Percentiles rank a stretch among this genome's conserved stretches.
Evolutionary conservation across 1,140 invertebrate species (phyloP).

Genomic region (Megathymus violae): DNA sequence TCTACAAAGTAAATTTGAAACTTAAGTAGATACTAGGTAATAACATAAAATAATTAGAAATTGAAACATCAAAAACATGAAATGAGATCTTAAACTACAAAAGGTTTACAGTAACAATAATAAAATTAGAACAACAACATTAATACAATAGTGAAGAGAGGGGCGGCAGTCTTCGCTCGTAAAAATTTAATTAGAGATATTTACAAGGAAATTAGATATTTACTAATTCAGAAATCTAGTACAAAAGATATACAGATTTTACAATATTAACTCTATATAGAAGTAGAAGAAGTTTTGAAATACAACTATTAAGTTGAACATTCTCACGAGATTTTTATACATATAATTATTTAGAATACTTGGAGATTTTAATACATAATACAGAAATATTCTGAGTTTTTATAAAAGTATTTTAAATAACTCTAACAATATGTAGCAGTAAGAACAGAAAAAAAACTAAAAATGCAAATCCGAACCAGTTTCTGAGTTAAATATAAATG

Average conservation of each 20-base stretch:
- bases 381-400: neutral
- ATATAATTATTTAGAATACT: neutral
- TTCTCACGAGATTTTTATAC: neutral
- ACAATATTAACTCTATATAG: constrained; percentile 19
- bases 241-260: constrained; percentile 16
- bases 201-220: constrained; percentile 16
- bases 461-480: neutral
- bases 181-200: constrained; percentile 34
- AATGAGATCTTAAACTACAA: constrained; percentile 22
- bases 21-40: constrained; percentile 4
- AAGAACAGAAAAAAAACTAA: constrained; percentile 6
- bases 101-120: constrained; percentile 35
- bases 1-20: constrained; percentile 24
- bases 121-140: constrained; percentile 67
- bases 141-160: constrained; percentile 81
- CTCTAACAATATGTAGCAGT: neutral
- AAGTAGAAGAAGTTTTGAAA: constrained; percentile 21
- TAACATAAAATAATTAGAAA: neutral
- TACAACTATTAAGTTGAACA: neutral
- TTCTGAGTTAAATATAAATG: constrained; percentile 9
- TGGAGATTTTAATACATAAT: neutral
- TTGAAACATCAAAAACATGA: constrained; percentile 18
- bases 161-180: constrained; percentile 74
- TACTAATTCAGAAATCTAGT: constrained; percentile 14
- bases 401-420: neutral